Conservation (phyloP, 1,140 invertebrate species). For the Galleria mellonella region DNA sequence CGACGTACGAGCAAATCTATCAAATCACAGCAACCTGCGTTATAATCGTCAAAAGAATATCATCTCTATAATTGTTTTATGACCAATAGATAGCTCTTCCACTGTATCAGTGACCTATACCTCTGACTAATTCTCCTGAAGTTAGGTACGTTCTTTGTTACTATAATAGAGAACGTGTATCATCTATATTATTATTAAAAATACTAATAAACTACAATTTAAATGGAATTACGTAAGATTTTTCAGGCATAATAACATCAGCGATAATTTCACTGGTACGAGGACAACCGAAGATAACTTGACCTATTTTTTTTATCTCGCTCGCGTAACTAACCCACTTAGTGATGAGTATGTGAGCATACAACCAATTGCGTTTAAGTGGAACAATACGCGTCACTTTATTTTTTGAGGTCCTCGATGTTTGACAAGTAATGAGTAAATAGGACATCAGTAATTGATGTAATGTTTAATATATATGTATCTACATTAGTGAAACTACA, state of each 20-base stretch:
- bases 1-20: too few relatives aligned
- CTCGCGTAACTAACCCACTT: constrained; percentile 64
- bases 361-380: constrained; percentile 44
- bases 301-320: constrained; percentile 72
- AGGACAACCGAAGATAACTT: constrained; percentile 70
- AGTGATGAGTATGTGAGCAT: constrained; percentile 40
- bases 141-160: too few relatives aligned
- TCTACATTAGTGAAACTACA: not conserved
- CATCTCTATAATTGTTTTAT: too few relatives aligned
- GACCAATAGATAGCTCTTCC: too few relatives aligned
- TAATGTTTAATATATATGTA: too few relatives aligned
- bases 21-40: too few relatives aligned
- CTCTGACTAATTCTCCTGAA: too few relatives aligned
- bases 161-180: too few relatives aligned
- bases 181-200: too few relatives aligned
- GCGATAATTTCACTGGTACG: constrained; percentile 64
- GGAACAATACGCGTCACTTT: constrained; percentile 21
- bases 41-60: too few relatives aligned
- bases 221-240: constrained; percentile 48
- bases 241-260: constrained; percentile 55
- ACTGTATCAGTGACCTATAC: too few relatives aligned
- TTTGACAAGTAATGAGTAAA: constrained; percentile 11
- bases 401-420: constrained; percentile 20
- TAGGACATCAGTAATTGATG: constrained; percentile 4
- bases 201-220: too few relatives aligned